Conservation (phyloP, 2,888 invertebrate species). For the Heliconius cydno region DNA sequence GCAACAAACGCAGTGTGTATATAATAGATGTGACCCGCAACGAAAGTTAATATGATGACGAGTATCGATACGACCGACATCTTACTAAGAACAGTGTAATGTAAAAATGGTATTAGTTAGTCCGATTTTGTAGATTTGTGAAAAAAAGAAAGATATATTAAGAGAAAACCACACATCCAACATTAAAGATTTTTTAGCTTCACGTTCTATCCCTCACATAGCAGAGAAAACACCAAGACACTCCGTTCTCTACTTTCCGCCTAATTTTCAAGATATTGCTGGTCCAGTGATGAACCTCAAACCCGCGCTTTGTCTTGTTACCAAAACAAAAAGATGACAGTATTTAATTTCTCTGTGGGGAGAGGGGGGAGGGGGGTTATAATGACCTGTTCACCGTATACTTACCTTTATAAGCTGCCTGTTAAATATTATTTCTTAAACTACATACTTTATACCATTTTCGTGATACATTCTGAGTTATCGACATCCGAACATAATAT, state of each 20-base stretch:
- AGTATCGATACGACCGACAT: slow-evolving; percentile 20
- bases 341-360: too few species aligned
- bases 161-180: too few species aligned
- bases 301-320: too few species aligned
- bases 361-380: too few species aligned
- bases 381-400: too few species aligned
- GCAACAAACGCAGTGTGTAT: slow-evolving; percentile 18
- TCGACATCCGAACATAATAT: slow-evolving; percentile 50
- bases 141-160: too few species aligned
- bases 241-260: not conserved
- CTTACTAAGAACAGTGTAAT: slow-evolving; percentile 6
- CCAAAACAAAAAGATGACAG: too few species aligned
- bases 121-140: not conserved
- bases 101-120: not conserved
- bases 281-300: too few species aligned
- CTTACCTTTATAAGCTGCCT: not conserved
- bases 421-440: not conserved
- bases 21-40: slow-evolving; percentile 28
- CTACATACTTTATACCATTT: not conserved
- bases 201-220: not conserved
- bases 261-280: not conserved
- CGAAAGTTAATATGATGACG: slow-evolving; percentile 27
- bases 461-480: not conserved
- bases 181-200: not conserved
- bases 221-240: not conserved